Evolutionary conservation across 2,888 invertebrate genomes (phyloP).

Genomic region (Asteroscopus sphinx): DNA sequence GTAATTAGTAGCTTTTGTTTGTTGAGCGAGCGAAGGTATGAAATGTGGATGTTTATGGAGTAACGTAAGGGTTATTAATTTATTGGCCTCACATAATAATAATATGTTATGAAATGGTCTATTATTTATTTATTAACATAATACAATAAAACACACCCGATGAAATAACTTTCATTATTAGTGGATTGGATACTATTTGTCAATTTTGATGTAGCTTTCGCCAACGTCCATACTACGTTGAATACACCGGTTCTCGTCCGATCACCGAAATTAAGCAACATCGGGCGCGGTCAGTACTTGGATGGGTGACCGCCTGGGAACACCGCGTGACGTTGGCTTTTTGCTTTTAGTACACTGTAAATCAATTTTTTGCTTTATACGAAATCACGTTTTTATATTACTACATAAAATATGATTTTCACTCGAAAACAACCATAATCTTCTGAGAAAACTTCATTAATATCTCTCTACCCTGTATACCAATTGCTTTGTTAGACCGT

Average conservation of each 20-base stretch:
- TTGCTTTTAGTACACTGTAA: conserved; percentile 16
- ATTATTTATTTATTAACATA: no score
- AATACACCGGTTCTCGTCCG: conserved; percentile 73
- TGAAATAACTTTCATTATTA: no score
- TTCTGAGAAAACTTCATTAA: no score
- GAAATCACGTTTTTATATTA: background rate
- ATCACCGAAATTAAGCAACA: conserved; percentile 68
- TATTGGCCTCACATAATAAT: no score
- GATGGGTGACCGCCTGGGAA: conserved; percentile 81
- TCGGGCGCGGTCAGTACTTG: conserved; percentile 82
- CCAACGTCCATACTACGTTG: conserved; percentile 77
- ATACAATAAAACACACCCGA: no score
- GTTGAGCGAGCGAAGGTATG: background rate
- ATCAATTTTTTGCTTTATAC: background rate
- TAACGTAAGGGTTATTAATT: no score
- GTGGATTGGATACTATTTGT: background rate
- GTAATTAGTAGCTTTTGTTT: conserved; percentile 9
- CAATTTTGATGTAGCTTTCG: background rate
- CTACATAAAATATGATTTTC: no score
- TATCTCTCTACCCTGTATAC: no score
- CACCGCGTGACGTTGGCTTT: conserved; percentile 74
- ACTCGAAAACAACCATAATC: no score
- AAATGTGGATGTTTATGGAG: background rate
- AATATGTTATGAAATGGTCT: no score
- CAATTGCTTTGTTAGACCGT: no score